Base-by-base conservation (phyloP, 2,888 invertebrate species). In the Piscicola geometra region DNA sequence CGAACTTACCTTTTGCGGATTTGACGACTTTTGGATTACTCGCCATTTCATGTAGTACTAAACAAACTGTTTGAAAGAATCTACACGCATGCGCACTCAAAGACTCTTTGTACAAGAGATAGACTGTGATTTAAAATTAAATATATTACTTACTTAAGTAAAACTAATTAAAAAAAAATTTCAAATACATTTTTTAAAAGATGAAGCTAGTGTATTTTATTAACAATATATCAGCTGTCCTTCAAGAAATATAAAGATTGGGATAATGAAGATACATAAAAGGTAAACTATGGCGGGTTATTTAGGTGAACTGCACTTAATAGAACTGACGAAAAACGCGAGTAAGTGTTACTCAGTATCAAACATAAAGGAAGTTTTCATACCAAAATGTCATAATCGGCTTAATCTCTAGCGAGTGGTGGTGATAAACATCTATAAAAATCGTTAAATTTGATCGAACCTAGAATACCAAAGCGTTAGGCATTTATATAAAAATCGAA, bases 31-130 rank as follows among this genome's bases (percentile, higher is more conserved):
- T 73, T n/a, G 73, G 60, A 28, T 52, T 56, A n/a, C 64, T 73
- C 33, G 73, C 73, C 73, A 73, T 73, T 64, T 73, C 64, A 60
- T 35, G 60, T n/a, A 70, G 28, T 28, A 47, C 50, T 71, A 32
- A 50, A 70, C 33, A 36, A 71, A 50, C 41, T 50, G 41, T 50
- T 41, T 71, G 71, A 71, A 52, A 52, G 71, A 71, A 71, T 50
- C 25, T 30, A 30, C 52, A 52, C 71, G 71, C 71, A 71, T 71
- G 71, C 50, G 47, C n/a, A 32, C 28, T 41, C 28, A 21, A 47
- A 56, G n/a, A 56, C n/a, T 56, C 60, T 56, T 56, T 56, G 60
- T 18, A 56, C 9, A n/a, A 9, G 60, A 56, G 60, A 56, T 56
- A 15, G 9, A 56, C 21, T 15, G 5, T 56, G 25, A 56, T 25